Base-by-base conservation (phyloP, 2,113 vertebrate genomes). In the Craseonycteris thonglongyai region DNA sequence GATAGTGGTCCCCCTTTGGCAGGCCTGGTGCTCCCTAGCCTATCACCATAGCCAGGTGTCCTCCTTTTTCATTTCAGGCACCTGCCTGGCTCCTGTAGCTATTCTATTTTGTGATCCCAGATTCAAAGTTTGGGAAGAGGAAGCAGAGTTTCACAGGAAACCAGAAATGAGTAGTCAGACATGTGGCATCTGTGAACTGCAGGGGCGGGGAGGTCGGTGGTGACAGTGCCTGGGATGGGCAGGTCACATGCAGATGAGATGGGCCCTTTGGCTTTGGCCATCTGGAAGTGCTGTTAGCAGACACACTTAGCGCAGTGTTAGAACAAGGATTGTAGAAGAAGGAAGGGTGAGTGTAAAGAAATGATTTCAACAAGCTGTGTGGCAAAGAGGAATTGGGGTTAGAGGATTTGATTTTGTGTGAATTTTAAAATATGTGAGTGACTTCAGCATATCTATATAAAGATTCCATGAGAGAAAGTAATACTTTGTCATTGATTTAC, bases 61-160 rank as follows among this genome's bases (percentile, higher is more conserved):
- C 35, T 58, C 38, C 30, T 61, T 42, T 79, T 2, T 66, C 47
- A n/a, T 49, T 82, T 30, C 0, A 10, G 75, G 13, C 22, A 2
- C 3, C 33, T 26, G 11, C n/a, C 21, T 24, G 56, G 35, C 10
- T 4, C 33, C 33, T 21, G 45, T 9, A 85, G 69, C 22, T 45
- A 38, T 90, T 71, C 84, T 42, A 66, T 54, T 91, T 26, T 69
- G 45, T 92, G 45, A 81, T 15, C 61, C 14, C 86, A 69, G 42
- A 49, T 38, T 75, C 63, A 40, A 90, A 40, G 22, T 45, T 42
- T 35, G 65, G 24, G 40, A 51, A 59, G 15, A 75, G 16, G 49
- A 76, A 35, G 66, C 40, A 26, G 54, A 45, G n/a, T 83, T 78
- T 56, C 47, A 9, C n/a, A 26, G n/a, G 54, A 84, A 74, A 71